Conservation (phyloP, 2,797 vertebrate species). For the Myotis findleyi region DNA sequence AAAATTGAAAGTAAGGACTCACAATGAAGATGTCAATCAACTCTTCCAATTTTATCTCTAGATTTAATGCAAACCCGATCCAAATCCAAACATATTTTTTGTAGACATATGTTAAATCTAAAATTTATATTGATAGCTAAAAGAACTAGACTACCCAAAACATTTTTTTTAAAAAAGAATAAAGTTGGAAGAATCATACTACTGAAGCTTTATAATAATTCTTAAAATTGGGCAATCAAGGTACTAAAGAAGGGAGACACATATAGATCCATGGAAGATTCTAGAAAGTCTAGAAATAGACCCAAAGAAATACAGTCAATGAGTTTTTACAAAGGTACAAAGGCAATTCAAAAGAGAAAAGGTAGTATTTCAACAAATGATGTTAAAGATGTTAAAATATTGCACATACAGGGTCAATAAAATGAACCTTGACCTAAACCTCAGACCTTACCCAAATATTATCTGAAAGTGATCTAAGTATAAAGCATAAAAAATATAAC, state of each 20-base stretch:
- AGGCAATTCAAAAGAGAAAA: background rate
- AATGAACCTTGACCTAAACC: background rate
- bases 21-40: background rate
- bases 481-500: background rate
- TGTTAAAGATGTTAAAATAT: background rate
- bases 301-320: background rate
- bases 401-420: background rate
- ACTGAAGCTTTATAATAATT: background rate
- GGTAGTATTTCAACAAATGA: slow-evolving; percentile 1
- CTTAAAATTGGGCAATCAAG: slow-evolving; percentile 37
- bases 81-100: background rate
- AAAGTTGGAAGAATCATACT: background rate
- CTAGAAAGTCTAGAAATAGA: slow-evolving; percentile 5
- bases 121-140: background rate
- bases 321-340: background rate
- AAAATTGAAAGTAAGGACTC: slow-evolving; percentile 33
- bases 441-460: background rate
- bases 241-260: background rate
- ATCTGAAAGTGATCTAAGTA: background rate
- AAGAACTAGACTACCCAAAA: background rate
- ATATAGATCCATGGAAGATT: background rate
- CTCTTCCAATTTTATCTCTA: slow-evolving; percentile 24
- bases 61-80: background rate
- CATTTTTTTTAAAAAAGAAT: background rate
- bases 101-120: background rate